Evolutionary conservation across 2,797 vertebrate genomes (phyloP).

Genomic region (Periparus ater): DNA sequence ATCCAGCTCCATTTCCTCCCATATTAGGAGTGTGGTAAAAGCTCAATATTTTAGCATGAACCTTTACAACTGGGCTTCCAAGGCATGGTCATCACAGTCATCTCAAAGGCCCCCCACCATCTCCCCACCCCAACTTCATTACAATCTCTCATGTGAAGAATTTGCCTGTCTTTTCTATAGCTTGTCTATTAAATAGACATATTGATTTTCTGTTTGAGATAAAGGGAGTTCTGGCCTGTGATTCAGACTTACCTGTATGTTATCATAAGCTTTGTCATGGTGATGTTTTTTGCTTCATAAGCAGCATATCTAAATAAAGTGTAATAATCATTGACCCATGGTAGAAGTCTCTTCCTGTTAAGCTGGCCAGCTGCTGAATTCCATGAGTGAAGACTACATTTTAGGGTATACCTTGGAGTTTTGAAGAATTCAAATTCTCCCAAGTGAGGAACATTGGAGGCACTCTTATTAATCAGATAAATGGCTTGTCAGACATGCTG

Average conservation of each 20-base stretch:
- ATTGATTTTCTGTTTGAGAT: not conserved
- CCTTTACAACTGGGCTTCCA: not conserved
- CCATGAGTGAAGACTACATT: not conserved
- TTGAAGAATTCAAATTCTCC: not conserved
- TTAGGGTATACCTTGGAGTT: not conserved
- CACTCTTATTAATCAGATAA: not conserved
- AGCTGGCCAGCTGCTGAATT: not conserved
- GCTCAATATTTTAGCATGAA: not conserved
- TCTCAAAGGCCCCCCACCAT: not conserved
- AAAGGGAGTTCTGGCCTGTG: not conserved
- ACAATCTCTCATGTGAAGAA: not conserved
- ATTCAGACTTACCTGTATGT: not conserved
- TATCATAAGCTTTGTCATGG: not conserved
- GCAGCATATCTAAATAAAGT: not conserved
- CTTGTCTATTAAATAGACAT: not conserved
- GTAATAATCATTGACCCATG: not conserved
- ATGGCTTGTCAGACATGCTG: not conserved
- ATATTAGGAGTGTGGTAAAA: not conserved
- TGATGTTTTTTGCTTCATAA: not conserved
- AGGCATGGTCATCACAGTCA: not conserved
- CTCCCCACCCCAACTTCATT: not conserved
- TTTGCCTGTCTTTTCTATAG: not conserved
- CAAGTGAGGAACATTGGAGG: not conserved
- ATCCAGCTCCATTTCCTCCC: not conserved
- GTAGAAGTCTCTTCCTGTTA: not conserved